Evolutionary conservation across 1,140 invertebrate genomes (phyloP).

Genomic region (Paralvinella palmiformis): DNA sequence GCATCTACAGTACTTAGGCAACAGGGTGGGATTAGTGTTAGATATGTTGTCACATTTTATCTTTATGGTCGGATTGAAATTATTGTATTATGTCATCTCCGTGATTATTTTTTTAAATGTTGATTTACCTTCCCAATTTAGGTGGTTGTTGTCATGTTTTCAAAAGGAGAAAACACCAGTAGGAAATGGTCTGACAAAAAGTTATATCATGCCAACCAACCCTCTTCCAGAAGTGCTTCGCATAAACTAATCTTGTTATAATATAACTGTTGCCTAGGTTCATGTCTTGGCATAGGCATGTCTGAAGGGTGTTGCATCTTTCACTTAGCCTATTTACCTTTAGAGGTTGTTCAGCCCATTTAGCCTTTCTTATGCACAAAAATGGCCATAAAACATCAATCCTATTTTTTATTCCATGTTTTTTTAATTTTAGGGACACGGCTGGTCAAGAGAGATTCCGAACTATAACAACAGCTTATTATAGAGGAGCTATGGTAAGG

Average conservation of each 20-base stretch:
- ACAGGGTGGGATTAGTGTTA: too few species aligned
- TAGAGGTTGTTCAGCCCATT: neutral
- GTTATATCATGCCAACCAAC: too few species aligned
- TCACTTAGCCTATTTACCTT: neutral
- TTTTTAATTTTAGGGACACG: constrained; percentile 64
- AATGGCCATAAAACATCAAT: neutral
- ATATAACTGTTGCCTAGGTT: neutral
- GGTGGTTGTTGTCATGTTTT: too few species aligned
- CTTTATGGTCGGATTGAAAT: too few species aligned
- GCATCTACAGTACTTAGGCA: too few species aligned
- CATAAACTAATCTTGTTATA: neutral
- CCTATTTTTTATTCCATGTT: neutral
- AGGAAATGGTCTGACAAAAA: too few species aligned
- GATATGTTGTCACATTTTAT: too few species aligned
- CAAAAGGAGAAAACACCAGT: too few species aligned
- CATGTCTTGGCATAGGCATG: neutral
- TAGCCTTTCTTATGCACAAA: neutral
- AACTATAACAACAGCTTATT: constrained; percentile 96
- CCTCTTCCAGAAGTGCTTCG: too few species aligned
- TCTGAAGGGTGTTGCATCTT: neutral
- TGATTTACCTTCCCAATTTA: too few species aligned
- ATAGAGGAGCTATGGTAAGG: constrained; percentile 97
- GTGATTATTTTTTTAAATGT: too few species aligned
- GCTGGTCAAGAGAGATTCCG: constrained; percentile 92
- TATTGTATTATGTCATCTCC: too few species aligned